phyloP scores from a whole-genome alignment of 2,888 invertebrate species.

The Oxycera nigricornis region DNA sequence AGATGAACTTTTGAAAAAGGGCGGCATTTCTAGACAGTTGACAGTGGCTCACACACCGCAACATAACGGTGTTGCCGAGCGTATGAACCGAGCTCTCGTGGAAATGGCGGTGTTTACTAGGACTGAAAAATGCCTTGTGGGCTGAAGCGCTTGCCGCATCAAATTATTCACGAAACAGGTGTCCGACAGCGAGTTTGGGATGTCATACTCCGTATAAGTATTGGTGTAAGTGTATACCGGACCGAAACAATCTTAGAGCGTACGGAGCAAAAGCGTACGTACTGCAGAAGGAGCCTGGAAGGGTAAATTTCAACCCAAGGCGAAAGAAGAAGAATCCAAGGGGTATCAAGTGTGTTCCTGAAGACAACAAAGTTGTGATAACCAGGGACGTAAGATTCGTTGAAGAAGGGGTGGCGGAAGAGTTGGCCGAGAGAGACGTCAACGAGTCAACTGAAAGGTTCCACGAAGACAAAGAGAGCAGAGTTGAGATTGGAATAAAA shows the following conservation, averaged over 20 bases:
- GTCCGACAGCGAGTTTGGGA: slow-evolving; percentile 44
- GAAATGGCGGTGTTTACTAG: not conserved
- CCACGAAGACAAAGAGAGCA: not conserved
- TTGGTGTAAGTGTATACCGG: slow-evolving; percentile 14
- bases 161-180: slow-evolving; percentile 46
- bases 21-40: too few relatives aligned
- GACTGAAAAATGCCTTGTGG: slow-evolving; percentile 47
- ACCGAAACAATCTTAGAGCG: not conserved
- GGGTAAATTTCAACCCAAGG: slow-evolving; percentile 50
- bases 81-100: not conserved
- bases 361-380: not conserved
- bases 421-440: not conserved
- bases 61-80: slow-evolving; percentile 14
- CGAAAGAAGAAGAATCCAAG: slow-evolving; percentile 48
- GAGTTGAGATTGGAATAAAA: not conserved
- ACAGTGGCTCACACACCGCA: too few relatives aligned
- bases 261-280: slow-evolving; percentile 35
- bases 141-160: slow-evolving; percentile 48
- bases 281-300: slow-evolving; percentile 41
- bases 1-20: too few relatives aligned
- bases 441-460: not conserved
- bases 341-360: slow-evolving; percentile 48
- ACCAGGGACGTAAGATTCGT: slow-evolving; percentile 4
- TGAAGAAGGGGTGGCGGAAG: not conserved
- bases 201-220: slow-evolving; percentile 44